Evolutionary conservation across 2,113 vertebrate genomes (phyloP), one percentile per base, ranked within the genome.

Genomic region (Pluvianellus socialis): DNA sequence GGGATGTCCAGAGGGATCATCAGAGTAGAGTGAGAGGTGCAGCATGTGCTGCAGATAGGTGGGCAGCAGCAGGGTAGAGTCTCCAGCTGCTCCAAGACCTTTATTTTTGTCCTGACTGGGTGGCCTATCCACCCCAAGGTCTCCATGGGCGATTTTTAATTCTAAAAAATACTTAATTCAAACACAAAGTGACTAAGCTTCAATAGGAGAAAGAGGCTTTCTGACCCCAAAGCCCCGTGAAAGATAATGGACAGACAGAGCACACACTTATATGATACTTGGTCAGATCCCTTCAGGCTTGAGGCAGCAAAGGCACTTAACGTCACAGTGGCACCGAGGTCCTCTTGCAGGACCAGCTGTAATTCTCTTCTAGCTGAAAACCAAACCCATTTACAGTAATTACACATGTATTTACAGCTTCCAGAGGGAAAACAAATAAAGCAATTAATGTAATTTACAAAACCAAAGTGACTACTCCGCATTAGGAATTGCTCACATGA

Each of bases 1-100:
- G 21, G 8, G 9, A 16, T 79, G 16, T 63, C 22, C 50, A 82
- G 38, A 32, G 35, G 56, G 30, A 45, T 53, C 61, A 70, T 7
- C 0, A 1, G 38, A 79, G 8, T 4, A 2, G 18, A 52, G 33
- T 26, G 33, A 70, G 61, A 82, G 35, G 12, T 3, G 1, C 2
- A 2, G 66, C 33, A 56, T 61, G 18, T 79, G 33, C 70, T 90
- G 47, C 55, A 82, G n/a, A 17, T 0, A 4, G 24, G 12, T 24
- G 10, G 38, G 15, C 1, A 3, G 27, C 80, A 56, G 35, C 7
- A 3, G 5, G 47, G 14, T 8, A 53, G 18, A 33, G 3, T 4
- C n/a, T 73, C 26, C n/a, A 70, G 23, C 9, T 12, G 1, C 33
- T 44, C 18, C 9, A 62, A 79, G 35, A 2, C 18, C 15, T 75